These are phyloP conservation scores for Cosmia trapezina DNA, from an alignment of 2,888 invertebrate genomes.

Conservation along the genomic window DNA sequence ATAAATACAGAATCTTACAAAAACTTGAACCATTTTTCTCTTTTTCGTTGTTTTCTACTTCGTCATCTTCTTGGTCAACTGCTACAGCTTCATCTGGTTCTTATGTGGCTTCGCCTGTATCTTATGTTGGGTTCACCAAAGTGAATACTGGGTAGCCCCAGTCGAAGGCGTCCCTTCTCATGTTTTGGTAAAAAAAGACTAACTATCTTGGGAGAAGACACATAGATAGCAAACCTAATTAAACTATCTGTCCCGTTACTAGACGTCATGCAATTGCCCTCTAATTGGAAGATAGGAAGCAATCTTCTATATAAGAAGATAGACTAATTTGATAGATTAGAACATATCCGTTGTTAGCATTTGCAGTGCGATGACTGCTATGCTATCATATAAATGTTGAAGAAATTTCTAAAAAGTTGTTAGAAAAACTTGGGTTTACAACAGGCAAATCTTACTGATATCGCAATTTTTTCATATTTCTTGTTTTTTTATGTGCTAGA, in stretches of 20 bases:
- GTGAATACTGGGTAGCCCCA: too few species aligned
- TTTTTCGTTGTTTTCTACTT: background rate
- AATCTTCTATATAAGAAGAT: background rate
- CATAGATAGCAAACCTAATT: background rate
- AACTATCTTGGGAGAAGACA: background rate
- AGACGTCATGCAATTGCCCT: background rate
- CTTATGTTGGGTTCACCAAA: background rate
- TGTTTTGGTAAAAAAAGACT: background rate
- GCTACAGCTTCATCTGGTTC: background rate
- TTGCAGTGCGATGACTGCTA: background rate
- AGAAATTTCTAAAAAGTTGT: background rate
- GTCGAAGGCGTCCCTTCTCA: too few species aligned
- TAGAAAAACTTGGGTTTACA: background rate
- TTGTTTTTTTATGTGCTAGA: background rate
- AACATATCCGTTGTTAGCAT: background rate
- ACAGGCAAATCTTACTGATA: background rate
- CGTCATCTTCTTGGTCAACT: background rate
- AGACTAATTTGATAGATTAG: background rate
- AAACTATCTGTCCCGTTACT: background rate
- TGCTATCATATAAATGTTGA: too few species aligned
- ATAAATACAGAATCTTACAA: background rate
- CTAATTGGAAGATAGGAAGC: background rate
- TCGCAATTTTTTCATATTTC: too few species aligned
- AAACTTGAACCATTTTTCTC: background rate
- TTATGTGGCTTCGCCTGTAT: background rate